Base-by-base conservation (phyloP, 1,140 invertebrate genomes). In the Radopholus similis region DNA sequence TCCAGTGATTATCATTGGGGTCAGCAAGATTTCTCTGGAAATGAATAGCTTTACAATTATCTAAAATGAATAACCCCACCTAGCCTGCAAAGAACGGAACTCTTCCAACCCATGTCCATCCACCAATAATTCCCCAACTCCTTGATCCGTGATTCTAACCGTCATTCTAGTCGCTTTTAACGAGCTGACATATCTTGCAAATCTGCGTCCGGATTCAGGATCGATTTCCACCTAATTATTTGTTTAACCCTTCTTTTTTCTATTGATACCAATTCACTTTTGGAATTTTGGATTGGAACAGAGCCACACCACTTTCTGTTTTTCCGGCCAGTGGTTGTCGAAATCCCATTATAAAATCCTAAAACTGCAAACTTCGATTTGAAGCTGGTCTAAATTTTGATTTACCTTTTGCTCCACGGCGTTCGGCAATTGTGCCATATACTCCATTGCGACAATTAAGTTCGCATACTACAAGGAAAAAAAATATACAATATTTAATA, bases 381-480 rank as follows among this genome's bases (percentile, higher is more conserved):
- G n/a, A n/a, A n/a, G n/a, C n/a, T n/a, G n/a, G n/a, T n/a, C n/a
- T n/a, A n/a, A n/a, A n/a, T n/a, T n/a, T n/a, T n/a, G n/a, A n/a
- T n/a, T n/a, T n/a, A n/a, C n/a, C n/a, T n/a, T n/a, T 56, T 81
- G 76, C 21, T 76, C 42, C 9, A 49, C 53, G 15, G 78, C 75
- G 9, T 66, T 58, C 13, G 77, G 77, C 18, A 81, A 53, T 8
- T 56, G 51, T 4, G 38, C 56, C 35, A 80, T 42, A 60, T 82
- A 66, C 15, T 80, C 80, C 15, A 80, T 64, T 23, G 78, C 80
- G 35, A 80, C 65, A 11, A 81, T 55, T 8, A 78, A 66, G 28
- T 74, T 66, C 9, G 62, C 75, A 47, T 79, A 81, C 69, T 81
- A 37, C 49, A 76, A 65, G 34, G 4, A 9, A 21, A 35, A 71